Base-by-base conservation (phyloP, 2,797 vertebrate genomes). In the Micrastur ruficollis region DNA sequence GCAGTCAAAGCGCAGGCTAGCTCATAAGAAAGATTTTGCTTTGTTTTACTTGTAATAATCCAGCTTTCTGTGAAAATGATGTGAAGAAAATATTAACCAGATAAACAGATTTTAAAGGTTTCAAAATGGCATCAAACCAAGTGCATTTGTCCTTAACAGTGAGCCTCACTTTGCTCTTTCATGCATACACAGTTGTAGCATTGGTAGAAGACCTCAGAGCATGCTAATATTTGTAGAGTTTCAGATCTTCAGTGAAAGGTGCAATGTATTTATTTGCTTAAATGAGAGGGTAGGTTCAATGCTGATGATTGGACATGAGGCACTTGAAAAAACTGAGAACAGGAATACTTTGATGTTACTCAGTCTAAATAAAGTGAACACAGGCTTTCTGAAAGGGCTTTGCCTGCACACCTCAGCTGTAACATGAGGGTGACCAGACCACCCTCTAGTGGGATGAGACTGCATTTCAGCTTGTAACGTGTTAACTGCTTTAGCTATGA, bases 391-490 rank as follows among this genome's bases (percentile, higher is more conserved):
- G 66, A 70, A 93, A 94, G 67, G 74, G 25, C 21, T 91, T 92
- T 85, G 68, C 84, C 56, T 74, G 31, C 26, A 23, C 50, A 34
- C 66, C 91, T 96, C 44, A 47, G 62, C 88, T 72, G 12, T 26
- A 53, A 70, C 46, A 94, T 95, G 94, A 86, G 90, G 98, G 96
- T 84, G 82, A 95, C 91, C 93, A 97, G 96, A 96, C 81, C 95
- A 93, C 97, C 97, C 97, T 98, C 98, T 98, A 98, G 97, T 97
- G 97, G 97, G 91, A 58, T 44, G 88, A 90, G 62, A 52, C n/a
- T 84, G 89, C 81, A 97, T 91, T 96, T 95, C 97, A 91, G 42
- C 44, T 71, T 90, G 40, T 22, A 40, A 79, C 34, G 36, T 21
- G 34, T 50, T 81, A 11, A 11, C 18, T 86, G 14, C 56, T 87